Percentiles rank a stretch among this genome's conserved stretches.
These are phyloP conservation scores for Danaus plexippus DNA, from an alignment of 1,140 invertebrate species.

Conservation along the genomic window DNA sequence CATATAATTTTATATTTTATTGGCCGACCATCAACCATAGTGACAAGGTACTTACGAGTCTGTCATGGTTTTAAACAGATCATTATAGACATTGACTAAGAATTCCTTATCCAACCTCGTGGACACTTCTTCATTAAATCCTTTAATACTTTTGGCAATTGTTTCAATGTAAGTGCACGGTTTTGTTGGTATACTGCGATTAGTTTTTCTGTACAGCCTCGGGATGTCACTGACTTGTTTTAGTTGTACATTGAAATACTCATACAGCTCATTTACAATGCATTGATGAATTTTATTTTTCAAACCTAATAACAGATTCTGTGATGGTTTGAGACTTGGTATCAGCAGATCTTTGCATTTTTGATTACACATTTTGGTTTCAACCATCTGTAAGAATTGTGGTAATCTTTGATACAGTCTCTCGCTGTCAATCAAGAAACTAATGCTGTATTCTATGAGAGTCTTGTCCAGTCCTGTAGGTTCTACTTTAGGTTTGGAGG, in stretches of 20 bases:
- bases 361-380: constrained; percentile 53
- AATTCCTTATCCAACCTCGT: constrained; percentile 70
- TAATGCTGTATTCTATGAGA: constrained; percentile 50
- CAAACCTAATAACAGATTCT: constrained; percentile 59
- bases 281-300: constrained; percentile 72
- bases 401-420: constrained; percentile 57
- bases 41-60: constrained; percentile 74
- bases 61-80: constrained; percentile 77
- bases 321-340: constrained; percentile 69
- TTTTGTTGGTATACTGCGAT: constrained; percentile 86
- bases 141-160: constrained; percentile 75
- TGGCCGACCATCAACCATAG: constrained; percentile 2
- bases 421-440: constrained; percentile 48
- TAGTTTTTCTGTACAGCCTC: constrained; percentile 92
- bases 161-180: constrained; percentile 84
- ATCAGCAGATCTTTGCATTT: constrained; percentile 42
- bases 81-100: constrained; percentile 70
- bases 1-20: too few species aligned
- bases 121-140: constrained; percentile 75
- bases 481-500: constrained; percentile 34
- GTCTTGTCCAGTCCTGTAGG: constrained; percentile 40
- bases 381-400: constrained; percentile 57
- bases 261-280: constrained; percentile 74
- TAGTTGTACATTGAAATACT: constrained; percentile 73
- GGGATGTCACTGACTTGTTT: constrained; percentile 93